A percentile compares a stretch with the other conserved stretches of the same genome.
Evolutionary conservation across 2,888 invertebrate species (phyloP).

Genomic region (Brenthis ino): DNA sequence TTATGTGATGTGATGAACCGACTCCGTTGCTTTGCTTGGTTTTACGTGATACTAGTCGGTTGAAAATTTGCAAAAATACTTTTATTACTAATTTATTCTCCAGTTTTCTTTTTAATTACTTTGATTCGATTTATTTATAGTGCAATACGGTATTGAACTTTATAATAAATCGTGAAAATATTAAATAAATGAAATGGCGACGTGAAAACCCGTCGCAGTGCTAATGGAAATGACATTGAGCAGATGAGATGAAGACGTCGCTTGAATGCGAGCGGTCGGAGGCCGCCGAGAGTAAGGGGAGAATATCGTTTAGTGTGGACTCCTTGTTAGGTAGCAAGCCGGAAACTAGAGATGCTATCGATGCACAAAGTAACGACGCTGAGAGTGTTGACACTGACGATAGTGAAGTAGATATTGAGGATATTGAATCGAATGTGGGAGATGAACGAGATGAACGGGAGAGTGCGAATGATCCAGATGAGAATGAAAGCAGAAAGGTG

Average conservation of each 20-base stretch:
- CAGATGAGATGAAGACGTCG: slow-evolving; percentile 80
- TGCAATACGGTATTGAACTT: too few relatives aligned
- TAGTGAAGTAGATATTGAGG: slow-evolving; percentile 78
- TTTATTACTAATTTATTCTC: too few relatives aligned
- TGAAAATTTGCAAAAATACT: neutral
- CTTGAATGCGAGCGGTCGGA: slow-evolving; percentile 79
- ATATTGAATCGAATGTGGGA: slow-evolving; percentile 68
- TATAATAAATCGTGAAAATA: neutral
- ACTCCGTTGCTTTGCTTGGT: slow-evolving; percentile 3
- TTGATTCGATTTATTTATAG: too few relatives aligned
- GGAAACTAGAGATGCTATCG: slow-evolving; percentile 59
- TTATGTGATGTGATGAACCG: slow-evolving; percentile 28
- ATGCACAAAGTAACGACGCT: slow-evolving; percentile 68
- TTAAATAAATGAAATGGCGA: slow-evolving; percentile 8
- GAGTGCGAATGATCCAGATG: slow-evolving; percentile 71
- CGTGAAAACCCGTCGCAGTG: slow-evolving; percentile 38
- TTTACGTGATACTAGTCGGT: neutral
- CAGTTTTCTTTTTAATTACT: too few relatives aligned
- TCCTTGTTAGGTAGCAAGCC: slow-evolving; percentile 79
- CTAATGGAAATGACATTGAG: slow-evolving; percentile 63
- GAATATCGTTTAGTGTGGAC: slow-evolving; percentile 89
- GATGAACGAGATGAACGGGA: slow-evolving; percentile 75
- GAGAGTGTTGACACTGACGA: slow-evolving; percentile 72
- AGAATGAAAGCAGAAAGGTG: slow-evolving; percentile 75
- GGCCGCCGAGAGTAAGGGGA: slow-evolving; percentile 81